phyloP scores from a whole-genome alignment of 2,113 vertebrate species.

The Cygnus buccinator region DNA sequence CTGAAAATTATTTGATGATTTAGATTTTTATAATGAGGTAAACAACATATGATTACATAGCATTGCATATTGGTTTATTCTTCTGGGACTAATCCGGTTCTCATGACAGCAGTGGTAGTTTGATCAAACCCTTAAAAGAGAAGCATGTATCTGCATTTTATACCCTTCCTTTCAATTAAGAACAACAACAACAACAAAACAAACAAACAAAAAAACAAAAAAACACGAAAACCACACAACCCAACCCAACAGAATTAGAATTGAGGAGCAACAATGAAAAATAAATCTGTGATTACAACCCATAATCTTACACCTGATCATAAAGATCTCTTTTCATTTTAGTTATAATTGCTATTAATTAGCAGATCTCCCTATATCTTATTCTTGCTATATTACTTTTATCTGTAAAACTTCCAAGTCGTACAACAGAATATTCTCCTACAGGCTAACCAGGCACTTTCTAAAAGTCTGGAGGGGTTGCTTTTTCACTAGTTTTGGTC shows the following conservation, averaged over 20 bases:
- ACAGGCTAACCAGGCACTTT: background rate
- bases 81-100: conserved; percentile 40
- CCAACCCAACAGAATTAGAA: background rate
- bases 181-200: background rate
- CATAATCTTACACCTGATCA: background rate
- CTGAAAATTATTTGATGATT: conserved; percentile 56
- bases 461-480: background rate
- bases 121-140: conserved; percentile 48
- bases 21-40: conserved; percentile 66
- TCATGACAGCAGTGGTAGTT: conserved; percentile 36
- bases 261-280: background rate
- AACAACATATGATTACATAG: conserved; percentile 52
- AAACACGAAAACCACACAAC: background rate
- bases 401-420: background rate
- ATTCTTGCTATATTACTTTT: background rate
- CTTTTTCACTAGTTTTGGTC: background rate
- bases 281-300: background rate
- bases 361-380: background rate
- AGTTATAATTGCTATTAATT: conserved; percentile 9
- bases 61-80: conserved; percentile 25
- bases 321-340: conserved; percentile 19
- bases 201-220: background rate
- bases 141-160: conserved; percentile 21
- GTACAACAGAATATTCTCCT: background rate
- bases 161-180: conserved; percentile 40